These are phyloP conservation scores for Megaustenia siamemsis DNA, from an alignment of 2,888 invertebrate genomes.

Conservation along the genomic window DNA sequence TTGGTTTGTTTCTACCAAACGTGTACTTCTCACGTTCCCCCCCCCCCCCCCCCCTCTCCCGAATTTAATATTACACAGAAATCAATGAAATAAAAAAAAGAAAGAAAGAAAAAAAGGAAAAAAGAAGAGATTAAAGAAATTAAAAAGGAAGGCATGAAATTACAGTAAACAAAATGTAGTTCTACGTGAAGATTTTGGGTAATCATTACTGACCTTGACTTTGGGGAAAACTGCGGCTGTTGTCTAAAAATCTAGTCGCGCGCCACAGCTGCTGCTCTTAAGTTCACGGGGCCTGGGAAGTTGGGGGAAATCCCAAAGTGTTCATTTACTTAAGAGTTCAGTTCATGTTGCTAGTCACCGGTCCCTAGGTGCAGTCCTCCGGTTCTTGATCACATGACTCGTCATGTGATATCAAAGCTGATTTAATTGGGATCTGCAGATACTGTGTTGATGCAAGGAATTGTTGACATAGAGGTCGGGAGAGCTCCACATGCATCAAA, in stretches of 20 bases:
- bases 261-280: constrained; percentile 2
- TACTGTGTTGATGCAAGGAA: background rate
- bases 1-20: background rate
- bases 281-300: background rate
- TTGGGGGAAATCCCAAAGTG: constrained; percentile 13
- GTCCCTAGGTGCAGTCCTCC: background rate
- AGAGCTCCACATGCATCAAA: too few relatives aligned
- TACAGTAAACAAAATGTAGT: background rate
- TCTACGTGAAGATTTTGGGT: background rate
- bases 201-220: background rate
- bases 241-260: background rate
- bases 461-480: too few relatives aligned
- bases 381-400: background rate
- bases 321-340: background rate
- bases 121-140: too few relatives aligned
- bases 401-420: background rate
- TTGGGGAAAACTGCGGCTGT: background rate
- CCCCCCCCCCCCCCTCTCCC: constrained; percentile 1
- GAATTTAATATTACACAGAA: background rate
- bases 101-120: background rate
- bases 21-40: background rate
- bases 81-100: background rate
- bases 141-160: background rate
- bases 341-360: background rate
- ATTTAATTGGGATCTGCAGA: background rate